Evolutionary conservation across 1,140 invertebrate genomes (phyloP).

Genomic region (Apis laboriosa): DNA sequence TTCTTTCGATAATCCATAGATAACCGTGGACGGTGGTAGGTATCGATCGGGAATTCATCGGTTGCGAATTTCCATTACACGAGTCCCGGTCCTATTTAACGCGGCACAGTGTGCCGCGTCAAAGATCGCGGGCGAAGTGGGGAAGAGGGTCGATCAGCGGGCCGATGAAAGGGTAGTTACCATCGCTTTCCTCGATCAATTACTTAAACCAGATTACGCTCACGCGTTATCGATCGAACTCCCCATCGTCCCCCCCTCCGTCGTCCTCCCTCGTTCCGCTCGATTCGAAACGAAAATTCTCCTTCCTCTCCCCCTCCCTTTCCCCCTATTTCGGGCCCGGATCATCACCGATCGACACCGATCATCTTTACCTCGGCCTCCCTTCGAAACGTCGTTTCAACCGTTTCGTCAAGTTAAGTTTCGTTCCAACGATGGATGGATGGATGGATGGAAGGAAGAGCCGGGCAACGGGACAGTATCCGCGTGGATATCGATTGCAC

Average conservation of each 20-base stretch:
- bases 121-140: background rate
- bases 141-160: background rate
- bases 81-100: background rate
- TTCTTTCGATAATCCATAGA: no score
- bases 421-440: background rate
- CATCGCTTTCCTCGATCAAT: conserved; percentile 10
- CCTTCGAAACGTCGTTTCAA: background rate
- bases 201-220: conserved; percentile 29
- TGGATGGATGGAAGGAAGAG: background rate
- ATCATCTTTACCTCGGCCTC: background rate
- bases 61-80: no score
- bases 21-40: no score
- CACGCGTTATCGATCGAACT: conserved; percentile 4
- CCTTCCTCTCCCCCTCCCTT: no score
- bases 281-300: no score
- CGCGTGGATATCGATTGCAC: conserved; percentile 39
- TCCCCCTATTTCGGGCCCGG: no score
- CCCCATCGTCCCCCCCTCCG: no score
- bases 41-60: no score
- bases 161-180: conserved; percentile 25
- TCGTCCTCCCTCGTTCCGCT: no score
- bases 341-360: background rate
- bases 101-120: background rate
- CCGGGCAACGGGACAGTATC: background rate
- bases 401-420: no score